phyloP scores from a whole-genome alignment of 2,113 vertebrate species.

The Oreochromis tanganicae region DNA sequence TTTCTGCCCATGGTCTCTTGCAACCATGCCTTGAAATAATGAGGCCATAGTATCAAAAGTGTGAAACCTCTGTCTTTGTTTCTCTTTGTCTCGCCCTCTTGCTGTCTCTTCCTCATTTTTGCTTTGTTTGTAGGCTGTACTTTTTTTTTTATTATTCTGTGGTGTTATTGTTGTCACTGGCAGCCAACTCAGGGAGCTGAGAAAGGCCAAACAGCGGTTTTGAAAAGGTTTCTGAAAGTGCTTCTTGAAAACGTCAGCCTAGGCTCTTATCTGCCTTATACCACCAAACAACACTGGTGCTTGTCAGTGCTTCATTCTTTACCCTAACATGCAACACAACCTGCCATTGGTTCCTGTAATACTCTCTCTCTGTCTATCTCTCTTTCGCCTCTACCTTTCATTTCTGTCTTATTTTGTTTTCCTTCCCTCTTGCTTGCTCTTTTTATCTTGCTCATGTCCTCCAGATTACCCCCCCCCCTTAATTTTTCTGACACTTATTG shows the following conservation, averaged over 20 bases:
- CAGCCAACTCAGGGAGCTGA: conserved; percentile 8
- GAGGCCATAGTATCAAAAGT: conserved; percentile 37
- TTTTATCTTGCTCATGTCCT: background rate
- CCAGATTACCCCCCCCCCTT: background rate
- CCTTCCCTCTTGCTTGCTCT: background rate
- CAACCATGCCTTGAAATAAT: conserved; percentile 42
- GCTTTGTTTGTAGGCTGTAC: background rate
- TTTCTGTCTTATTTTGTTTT: background rate
- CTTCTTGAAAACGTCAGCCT: background rate
- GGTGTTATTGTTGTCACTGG: conserved; percentile 2
- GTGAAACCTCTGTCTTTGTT: background rate
- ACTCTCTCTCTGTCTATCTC: background rate
- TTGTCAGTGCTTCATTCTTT: background rate
- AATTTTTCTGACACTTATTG: background rate
- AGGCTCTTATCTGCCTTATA: background rate
- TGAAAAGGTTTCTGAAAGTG: background rate
- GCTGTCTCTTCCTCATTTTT: background rate
- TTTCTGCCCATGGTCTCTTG: background rate
- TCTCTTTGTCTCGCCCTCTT: background rate
- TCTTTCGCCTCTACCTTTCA: background rate
- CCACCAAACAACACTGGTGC: background rate
- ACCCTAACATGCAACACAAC: background rate
- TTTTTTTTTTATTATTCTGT: background rate
- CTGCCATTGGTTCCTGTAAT: background rate
- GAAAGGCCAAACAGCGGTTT: background rate